Conservation (phyloP, 2,113 vertebrate species). For the Fukomys damarensis region DNA sequence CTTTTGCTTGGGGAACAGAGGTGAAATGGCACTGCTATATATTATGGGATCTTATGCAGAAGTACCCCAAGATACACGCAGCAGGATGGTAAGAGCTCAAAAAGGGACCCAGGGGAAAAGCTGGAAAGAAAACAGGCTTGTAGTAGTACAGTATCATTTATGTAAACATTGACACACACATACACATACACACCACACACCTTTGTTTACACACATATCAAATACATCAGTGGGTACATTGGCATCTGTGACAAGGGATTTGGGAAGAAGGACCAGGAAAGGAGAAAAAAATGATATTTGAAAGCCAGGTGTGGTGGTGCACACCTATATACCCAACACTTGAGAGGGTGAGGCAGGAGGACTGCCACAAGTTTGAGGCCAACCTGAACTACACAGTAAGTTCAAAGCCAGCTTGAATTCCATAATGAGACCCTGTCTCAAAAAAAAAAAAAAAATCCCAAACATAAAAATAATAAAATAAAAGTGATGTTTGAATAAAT, state of each 20-base stretch:
- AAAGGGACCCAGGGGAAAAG: not conserved
- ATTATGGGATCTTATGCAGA: not conserved
- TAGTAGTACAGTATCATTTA: not conserved
- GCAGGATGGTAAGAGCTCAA: not conserved
- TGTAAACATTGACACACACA: not conserved
- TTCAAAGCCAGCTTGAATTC: not conserved
- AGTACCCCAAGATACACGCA: not conserved
- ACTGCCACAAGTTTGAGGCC: not conserved
- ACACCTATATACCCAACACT: not conserved
- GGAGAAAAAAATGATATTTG: not conserved
- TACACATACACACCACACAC: not conserved
- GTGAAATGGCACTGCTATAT: not conserved
- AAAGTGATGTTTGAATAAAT: not conserved
- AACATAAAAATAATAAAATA: not conserved
- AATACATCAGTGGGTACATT: not conserved
- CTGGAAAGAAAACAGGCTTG: not conserved
- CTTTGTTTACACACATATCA: not conserved
- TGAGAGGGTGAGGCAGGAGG: not conserved
- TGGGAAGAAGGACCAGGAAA: not conserved
- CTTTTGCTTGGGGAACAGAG: not conserved
- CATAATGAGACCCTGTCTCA: not conserved
- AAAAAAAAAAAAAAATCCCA: not conserved
- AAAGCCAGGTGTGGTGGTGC: not conserved
- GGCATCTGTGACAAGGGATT: not conserved
- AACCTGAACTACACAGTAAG: not conserved